These are phyloP conservation scores for Myathropa florea DNA, from an alignment of 2,888 invertebrate species.

Conservation along the genomic window DNA sequence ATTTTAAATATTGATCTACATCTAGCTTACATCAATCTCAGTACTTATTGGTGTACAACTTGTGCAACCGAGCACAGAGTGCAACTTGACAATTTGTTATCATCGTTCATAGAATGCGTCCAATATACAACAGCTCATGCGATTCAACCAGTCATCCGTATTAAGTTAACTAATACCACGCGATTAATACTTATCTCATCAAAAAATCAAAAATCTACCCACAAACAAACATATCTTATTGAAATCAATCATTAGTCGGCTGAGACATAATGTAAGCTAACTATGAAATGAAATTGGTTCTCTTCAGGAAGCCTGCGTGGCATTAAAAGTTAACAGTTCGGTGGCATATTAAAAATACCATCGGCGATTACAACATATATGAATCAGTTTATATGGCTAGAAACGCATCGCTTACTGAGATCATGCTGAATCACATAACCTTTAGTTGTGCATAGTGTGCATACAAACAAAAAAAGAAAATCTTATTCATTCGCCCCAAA, in stretches of 20 bases:
- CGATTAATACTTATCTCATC: neutral
- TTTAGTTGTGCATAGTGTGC: too few relatives aligned
- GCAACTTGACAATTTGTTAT: neutral
- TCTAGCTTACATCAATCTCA: neutral
- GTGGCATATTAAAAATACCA: neutral
- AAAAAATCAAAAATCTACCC: neutral
- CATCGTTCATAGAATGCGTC: neutral
- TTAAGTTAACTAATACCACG: neutral
- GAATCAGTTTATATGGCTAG: too few relatives aligned
- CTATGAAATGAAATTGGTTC: neutral
- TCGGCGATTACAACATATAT: too few relatives aligned
- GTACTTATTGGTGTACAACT: neutral
- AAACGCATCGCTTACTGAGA: too few relatives aligned
- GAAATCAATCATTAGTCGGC: neutral
- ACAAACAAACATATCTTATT: neutral
- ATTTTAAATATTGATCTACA: neutral
- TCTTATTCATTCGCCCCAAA: too few relatives aligned
- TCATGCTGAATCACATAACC: too few relatives aligned
- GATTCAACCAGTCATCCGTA: neutral
- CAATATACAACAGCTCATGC: neutral
- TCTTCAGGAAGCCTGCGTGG: neutral
- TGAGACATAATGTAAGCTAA: neutral
- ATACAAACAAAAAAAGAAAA: too few relatives aligned
- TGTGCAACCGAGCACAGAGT: neutral
- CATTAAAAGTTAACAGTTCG: neutral